Conservation (phyloP, 92 coral and sea anemone species). For the Desmophyllum pertusum region DNA sequence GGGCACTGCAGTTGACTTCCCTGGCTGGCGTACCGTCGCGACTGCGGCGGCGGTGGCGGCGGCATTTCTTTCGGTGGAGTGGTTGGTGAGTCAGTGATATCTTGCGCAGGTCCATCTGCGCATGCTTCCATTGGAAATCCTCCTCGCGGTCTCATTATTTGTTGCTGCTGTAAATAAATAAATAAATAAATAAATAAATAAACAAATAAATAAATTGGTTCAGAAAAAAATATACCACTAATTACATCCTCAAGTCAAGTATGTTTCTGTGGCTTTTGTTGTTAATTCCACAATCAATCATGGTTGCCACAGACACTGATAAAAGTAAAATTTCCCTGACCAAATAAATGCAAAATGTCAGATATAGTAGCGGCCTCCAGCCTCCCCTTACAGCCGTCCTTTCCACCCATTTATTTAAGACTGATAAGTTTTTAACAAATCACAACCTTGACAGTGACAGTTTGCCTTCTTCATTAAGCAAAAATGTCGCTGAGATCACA, state of each 20-base stretch:
- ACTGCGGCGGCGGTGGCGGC: constrained; percentile 45
- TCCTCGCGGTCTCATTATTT: constrained; percentile 29
- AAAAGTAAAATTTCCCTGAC: no score
- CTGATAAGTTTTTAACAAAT: no score
- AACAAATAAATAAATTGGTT: not conserved
- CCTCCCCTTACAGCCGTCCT: no score
- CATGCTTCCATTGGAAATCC: constrained; percentile 46
- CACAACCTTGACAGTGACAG: no score
- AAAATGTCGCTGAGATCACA: no score
- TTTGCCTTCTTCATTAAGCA: no score
- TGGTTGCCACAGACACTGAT: no score
- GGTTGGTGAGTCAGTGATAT: constrained; percentile 46
- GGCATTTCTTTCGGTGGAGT: constrained; percentile 32
- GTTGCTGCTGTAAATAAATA: not conserved
- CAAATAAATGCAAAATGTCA: no score
- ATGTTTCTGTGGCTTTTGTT: not conserved
- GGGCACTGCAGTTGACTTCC: constrained; percentile 79
- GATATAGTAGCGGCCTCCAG: no score
- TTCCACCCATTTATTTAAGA: no score
- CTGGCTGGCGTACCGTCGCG: constrained; percentile 24
- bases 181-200: not conserved
- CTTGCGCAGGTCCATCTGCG: constrained; percentile 61
- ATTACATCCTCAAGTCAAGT: not conserved
- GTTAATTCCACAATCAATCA: no score
- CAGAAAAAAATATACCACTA: not conserved